Base-by-base conservation (phyloP, 1,140 invertebrate genomes). In the Stegodyphus mimosarum region DNA sequence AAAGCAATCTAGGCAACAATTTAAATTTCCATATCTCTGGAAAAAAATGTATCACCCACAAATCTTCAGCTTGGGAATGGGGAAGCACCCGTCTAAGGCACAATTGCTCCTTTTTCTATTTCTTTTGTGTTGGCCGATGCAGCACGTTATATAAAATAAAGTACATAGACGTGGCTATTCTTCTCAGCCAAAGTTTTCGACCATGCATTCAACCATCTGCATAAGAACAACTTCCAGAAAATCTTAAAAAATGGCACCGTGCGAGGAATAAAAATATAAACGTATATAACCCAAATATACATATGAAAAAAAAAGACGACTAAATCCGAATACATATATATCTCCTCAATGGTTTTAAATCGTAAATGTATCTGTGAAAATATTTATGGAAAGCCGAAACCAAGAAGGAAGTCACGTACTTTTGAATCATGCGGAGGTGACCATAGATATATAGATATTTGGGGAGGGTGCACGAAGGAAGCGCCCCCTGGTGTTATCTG, bases 331-430 rank as follows among this genome's bases (percentile, higher is more conserved):
- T 63, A 60, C 69, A 67, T 74, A 73, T 83, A 73, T 83, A 83
- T 83, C 55, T 72, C 80, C n/a, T 83, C 66, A 83, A 74, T 64
- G 80, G 71, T 83, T 83, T 83, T 74, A 83, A 83, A 83, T 74
- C 72, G 80, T 83, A 83, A 83, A 70, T 83, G 63, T 73, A 83
- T 83, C 75, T n/a, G 60, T 74, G 69, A 55, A 73, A 73, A 83
- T 83, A 83, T 83, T 83, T 83, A 83, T 83, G 71, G 80, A 83
- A 66, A 60, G 53, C 69, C 51, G 71, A 74, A 66, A 52, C 60
- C 33, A 9, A 13, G 70, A 15, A 33, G 18, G 60, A 64, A 83
- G 71, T 73, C 80, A 83, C 80, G 80, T 83, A 49, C 60, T 33
- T 33, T 33, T 10, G 55, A 49, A 48, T 53, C 80, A 60, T 53